These are phyloP conservation scores for Sturmia bella DNA, from an alignment of 2,888 invertebrate species.

Conservation along the genomic window DNA sequence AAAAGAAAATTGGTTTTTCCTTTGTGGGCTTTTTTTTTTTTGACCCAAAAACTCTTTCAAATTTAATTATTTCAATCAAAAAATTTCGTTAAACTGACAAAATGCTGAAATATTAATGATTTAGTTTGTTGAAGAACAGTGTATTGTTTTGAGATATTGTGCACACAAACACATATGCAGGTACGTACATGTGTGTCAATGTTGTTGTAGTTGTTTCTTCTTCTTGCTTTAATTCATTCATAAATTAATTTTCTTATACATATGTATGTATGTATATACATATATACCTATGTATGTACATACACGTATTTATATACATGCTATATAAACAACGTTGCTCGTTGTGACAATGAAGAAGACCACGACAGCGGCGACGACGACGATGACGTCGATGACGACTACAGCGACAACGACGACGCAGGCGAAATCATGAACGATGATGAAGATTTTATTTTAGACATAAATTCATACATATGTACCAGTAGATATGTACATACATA, in stretches of 20 bases:
- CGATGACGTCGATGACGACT: constrained; percentile 1
- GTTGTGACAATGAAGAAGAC: constrained; percentile 31
- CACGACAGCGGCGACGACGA: constrained; percentile 22
- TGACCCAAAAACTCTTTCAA: neutral
- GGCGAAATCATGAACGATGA: constrained; percentile 22
- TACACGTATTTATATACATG: no score
- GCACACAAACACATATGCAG: neutral
- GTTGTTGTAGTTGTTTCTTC: constrained; percentile 29
- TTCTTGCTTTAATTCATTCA: constrained; percentile 69
- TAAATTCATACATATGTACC: constrained; percentile 16
- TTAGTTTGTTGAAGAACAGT: constrained; percentile 28
- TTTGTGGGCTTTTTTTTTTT: neutral
- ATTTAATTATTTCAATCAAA: constrained; percentile 13
- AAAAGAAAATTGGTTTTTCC: no score
- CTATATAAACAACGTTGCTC: constrained; percentile 28
- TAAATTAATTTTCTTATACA: constrained; percentile 48
- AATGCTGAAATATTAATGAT: constrained; percentile 41
- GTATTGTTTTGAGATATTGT: no score
- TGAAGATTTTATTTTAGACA: constrained; percentile 45
- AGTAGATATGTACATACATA: neutral
- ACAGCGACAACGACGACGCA: constrained; percentile 15
- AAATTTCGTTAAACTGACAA: constrained; percentile 38
- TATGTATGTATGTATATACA: constrained; percentile 7
- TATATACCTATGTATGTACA: constrained; percentile 30
- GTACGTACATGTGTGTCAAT: neutral